Conservation (phyloP, 2,113 vertebrate genomes). For the Atherinomorus stipes region DNA sequence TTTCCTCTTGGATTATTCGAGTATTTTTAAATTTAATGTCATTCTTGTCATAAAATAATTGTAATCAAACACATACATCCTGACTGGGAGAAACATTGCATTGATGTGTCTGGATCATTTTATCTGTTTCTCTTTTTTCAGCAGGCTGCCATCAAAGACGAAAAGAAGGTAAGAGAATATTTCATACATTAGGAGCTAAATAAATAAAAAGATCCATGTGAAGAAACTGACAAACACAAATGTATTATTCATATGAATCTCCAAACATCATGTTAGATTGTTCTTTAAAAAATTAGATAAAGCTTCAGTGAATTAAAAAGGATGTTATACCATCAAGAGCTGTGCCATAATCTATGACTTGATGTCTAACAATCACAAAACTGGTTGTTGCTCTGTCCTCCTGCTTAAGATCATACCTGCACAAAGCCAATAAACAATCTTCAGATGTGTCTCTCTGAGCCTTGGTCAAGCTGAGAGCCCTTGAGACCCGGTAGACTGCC, state of each 20-base stretch:
- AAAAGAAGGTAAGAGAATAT: neutral
- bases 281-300: neutral
- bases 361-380: neutral
- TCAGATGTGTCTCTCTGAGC: constrained; percentile 93
- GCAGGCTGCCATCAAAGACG: neutral
- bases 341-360: neutral
- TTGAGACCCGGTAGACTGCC: constrained; percentile 90
- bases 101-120: neutral
- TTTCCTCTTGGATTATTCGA: no score
- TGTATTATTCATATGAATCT: no score
- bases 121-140: neutral
- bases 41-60: neutral
- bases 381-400: neutral
- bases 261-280: neutral
- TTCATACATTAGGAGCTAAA: neutral
- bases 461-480: constrained; percentile 92
- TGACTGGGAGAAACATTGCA: neutral
- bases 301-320: neutral
- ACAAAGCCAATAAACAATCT: constrained; percentile 91
- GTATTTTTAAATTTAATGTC: no score
- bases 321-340: no score
- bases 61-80: neutral
- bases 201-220: neutral
- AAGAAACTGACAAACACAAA: no score
- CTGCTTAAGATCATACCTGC: constrained; percentile 70